Evolutionary conservation across 2,113 vertebrate genomes (phyloP).

Genomic region (Triplophysa tibetana): DNA sequence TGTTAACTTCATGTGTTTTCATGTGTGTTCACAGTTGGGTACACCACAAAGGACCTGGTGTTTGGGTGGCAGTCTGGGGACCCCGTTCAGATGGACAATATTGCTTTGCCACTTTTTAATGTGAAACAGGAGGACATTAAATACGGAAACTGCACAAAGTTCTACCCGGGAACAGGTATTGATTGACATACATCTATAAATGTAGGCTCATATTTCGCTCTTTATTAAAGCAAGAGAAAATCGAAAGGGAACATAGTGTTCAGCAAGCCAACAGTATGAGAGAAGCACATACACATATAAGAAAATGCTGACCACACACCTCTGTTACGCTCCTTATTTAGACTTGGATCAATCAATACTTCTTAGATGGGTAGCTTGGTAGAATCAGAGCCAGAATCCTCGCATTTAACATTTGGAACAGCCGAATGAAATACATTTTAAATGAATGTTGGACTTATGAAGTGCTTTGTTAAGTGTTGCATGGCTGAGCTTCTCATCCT

Average conservation of each 20-base stretch:
- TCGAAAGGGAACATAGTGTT: background rate
- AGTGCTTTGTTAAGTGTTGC: background rate
- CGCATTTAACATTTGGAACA: conserved; percentile 18
- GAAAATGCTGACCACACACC: conserved; percentile 43
- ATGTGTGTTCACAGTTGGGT: conserved; percentile 82
- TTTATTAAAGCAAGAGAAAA: background rate
- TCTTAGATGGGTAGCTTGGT: conserved; percentile 8
- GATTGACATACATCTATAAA: background rate
- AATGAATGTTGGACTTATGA: conserved; percentile 6
- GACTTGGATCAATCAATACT: conserved; percentile 41
- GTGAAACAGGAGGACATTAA: conserved; percentile 94
- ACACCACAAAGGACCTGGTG: conserved; percentile 92
- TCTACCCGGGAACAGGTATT: conserved; percentile 93
- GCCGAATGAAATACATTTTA: background rate
- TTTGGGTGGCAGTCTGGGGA: conserved; percentile 97
- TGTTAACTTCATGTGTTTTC: background rate
- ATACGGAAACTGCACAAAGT: conserved; percentile 97
- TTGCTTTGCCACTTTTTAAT: conserved; percentile 94
- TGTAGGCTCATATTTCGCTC: background rate
- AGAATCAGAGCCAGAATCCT: conserved; percentile 12
- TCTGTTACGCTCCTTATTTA: conserved; percentile 29
- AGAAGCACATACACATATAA: conserved; percentile 20
- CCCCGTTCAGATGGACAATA: conserved; percentile 95
- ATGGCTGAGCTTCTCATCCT: background rate
- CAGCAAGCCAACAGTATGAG: background rate